Evolutionary conservation across 2,888 invertebrate genomes (phyloP), one percentile per base, ranked within the genome.

Genomic region (Sepioteuthis lessoniana): DNA sequence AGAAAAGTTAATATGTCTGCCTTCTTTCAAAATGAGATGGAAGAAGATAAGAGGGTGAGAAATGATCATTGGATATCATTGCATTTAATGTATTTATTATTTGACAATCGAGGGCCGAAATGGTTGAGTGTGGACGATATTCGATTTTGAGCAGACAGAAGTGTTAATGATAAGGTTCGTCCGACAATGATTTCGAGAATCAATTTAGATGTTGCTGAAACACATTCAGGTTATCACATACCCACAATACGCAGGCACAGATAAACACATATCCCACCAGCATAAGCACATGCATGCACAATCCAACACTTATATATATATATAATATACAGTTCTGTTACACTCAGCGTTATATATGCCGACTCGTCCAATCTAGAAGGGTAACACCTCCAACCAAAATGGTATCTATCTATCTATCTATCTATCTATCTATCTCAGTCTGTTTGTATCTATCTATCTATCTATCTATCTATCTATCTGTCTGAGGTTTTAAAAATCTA

Each of bases 211-310:
- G 76, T 10, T n/a, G n/a, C 8, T 0, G n/a, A 10, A 76, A 76
- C n/a, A 76, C 76, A 19, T 31, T 10, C 76, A 31, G 10, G n/a
- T n/a, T 50, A 25, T 50, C 50, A 50, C 50, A 50, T 13, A 50
- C 50, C 2, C 8, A 21, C 25, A 25, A 50, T 25, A 50, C 50
- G 50, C 16, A 50, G 1, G 50, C 50, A 2, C 25, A 25, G 19
- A 50, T 50, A 10, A 76, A 31, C 10, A 76, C 76, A 76, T 7
- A n/a, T 31, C 10, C 76, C 31, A 0, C 76, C 31, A 0, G n/a
- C 2, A 76, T n/a, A n/a, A 0, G 10, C n/a, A n/a, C n/a, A 1
- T n/a, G 3, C 3, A 16, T 4, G 13, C 35, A 16, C n/a, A n/a
- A 8, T 10, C 8, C 0, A 8, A 3, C 8, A 28, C n/a, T 13